A percentile compares a stretch with the other conserved stretches of the same genome.
Conservation (phyloP, 1,140 invertebrate genomes). For the Diorhabda carinulata region DNA sequence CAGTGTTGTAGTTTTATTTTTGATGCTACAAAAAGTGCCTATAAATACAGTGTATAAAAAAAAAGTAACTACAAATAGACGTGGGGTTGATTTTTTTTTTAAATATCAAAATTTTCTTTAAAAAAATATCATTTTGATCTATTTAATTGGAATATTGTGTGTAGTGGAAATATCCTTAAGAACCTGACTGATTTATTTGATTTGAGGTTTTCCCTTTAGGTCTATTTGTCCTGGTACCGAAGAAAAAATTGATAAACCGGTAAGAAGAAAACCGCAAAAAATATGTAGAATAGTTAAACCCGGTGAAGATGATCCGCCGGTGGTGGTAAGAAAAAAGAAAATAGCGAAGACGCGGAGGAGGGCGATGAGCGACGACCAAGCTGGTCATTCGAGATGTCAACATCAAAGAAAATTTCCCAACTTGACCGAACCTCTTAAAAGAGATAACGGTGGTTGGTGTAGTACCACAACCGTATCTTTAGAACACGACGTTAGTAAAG, state of each 20-base stretch:
- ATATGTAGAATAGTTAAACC: not conserved
- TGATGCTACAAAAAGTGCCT: too few species aligned
- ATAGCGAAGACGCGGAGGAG: not conserved
- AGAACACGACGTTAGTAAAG: slow-evolving; percentile 52
- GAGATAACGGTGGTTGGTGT: slow-evolving; percentile 52
- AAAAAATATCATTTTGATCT: too few species aligned
- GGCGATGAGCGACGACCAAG: slow-evolving; percentile 1
- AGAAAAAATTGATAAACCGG: slow-evolving; percentile 20
- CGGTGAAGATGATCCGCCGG: not conserved
- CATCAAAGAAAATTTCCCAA: slow-evolving; percentile 38
- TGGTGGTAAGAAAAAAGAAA: slow-evolving; percentile 8
- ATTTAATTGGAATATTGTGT: too few species aligned
- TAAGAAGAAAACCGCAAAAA: slow-evolving; percentile 10
- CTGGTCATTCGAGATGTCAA: not conserved
- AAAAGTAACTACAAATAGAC: too few species aligned
- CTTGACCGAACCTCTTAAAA: slow-evolving; percentile 46
- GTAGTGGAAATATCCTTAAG: too few species aligned
- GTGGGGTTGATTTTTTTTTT: too few species aligned
- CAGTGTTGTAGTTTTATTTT: too few species aligned
- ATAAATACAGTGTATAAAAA: too few species aligned
- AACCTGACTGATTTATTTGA: too few species aligned
- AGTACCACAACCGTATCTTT: slow-evolving; percentile 55
- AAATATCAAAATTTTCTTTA: too few species aligned
- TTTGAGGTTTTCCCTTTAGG: not conserved
- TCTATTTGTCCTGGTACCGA: slow-evolving; percentile 10